Conservation (phyloP, 2,888 invertebrate genomes). For the Steinernema carpocapsae region DNA sequence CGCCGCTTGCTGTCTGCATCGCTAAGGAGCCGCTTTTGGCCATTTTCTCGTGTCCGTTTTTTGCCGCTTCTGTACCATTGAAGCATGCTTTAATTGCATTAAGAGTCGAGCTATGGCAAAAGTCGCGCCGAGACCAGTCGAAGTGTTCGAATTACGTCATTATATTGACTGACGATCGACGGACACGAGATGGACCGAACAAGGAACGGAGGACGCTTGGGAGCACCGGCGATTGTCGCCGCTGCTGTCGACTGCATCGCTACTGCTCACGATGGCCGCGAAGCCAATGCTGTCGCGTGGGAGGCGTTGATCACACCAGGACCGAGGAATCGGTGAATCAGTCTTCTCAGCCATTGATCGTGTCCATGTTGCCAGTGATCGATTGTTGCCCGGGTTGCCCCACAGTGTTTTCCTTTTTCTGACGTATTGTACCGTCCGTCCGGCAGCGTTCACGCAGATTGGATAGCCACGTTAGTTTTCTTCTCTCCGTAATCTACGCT, state of each 20-base stretch:
- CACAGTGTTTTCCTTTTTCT: not conserved
- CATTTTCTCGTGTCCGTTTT: not conserved
- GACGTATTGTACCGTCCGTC: not conserved
- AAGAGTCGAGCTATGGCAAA: constrained; percentile 7
- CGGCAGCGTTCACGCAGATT: not conserved
- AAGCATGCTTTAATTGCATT: constrained; percentile 26
- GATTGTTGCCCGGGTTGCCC: not conserved
- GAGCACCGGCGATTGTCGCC: not conserved
- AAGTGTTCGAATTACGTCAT: constrained; percentile 14
- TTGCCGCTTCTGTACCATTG: not conserved
- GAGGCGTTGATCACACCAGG: not conserved
- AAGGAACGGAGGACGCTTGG: constrained; percentile 28
- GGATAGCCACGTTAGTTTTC: not conserved
- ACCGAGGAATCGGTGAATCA: constrained; percentile 2
- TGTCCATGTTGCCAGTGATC: constrained; percentile 18
- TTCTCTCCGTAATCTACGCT: not conserved
- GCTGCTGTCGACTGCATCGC: not conserved
- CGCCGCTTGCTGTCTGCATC: too few species aligned
- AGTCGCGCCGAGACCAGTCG: constrained; percentile 25
- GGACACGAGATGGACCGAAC: constrained; percentile 31
- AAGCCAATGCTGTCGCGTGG: not conserved
- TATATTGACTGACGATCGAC: constrained; percentile 25
- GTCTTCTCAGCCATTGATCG: constrained; percentile 18
- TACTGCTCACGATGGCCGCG: constrained; percentile 3
- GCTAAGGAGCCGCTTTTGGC: too few species aligned